These are phyloP conservation scores for Drosophila mimetica DNA, from an alignment of 2,888 invertebrate species.

Conservation along the genomic window DNA sequence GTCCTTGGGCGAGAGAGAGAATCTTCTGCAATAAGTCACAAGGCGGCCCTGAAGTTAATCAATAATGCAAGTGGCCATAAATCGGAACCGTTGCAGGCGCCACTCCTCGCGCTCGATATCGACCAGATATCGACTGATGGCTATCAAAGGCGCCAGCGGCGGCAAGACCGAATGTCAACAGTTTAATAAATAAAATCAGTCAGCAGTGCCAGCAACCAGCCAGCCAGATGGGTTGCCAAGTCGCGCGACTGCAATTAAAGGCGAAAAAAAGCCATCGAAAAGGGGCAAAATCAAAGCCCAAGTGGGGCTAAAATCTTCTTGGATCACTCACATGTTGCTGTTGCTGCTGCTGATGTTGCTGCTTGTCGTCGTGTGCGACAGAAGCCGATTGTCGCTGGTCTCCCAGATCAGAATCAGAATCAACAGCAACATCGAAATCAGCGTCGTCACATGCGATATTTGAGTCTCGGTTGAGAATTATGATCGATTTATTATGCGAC, in stretches of 20 bases:
- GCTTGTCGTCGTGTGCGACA: conserved; percentile 60
- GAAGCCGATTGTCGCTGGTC: conserved; percentile 53
- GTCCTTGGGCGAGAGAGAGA: conserved; percentile 6
- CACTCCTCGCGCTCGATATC: conserved; percentile 26
- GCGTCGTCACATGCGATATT: conserved; percentile 64
- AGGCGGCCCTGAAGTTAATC: conserved; percentile 52
- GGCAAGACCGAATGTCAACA: conserved; percentile 73
- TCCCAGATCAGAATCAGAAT: conserved; percentile 35
- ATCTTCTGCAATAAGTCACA: conserved; percentile 47
- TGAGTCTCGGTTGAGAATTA: conserved; percentile 64
- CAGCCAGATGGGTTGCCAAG: conserved; percentile 40
- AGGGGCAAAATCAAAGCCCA: too few species aligned
- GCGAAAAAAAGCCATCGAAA: conserved; percentile 20
- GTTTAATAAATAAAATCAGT: conserved; percentile 81
- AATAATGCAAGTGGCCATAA: conserved; percentile 64
- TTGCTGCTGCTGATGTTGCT: conserved; percentile 15
- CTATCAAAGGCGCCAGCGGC: conserved; percentile 60
- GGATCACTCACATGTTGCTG: conserved; percentile 34
- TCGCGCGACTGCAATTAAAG: conserved; percentile 70
- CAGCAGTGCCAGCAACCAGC: too few species aligned
- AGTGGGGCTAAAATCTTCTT: conserved; percentile 36
- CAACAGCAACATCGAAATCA: conserved; percentile 55
- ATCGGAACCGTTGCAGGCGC: conserved; percentile 63
- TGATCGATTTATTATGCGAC: conserved; percentile 81
- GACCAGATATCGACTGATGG: conserved; percentile 44